phyloP scores from a whole-genome alignment of 2,113 vertebrate genomes.

The Cisticola juncidis region DNA sequence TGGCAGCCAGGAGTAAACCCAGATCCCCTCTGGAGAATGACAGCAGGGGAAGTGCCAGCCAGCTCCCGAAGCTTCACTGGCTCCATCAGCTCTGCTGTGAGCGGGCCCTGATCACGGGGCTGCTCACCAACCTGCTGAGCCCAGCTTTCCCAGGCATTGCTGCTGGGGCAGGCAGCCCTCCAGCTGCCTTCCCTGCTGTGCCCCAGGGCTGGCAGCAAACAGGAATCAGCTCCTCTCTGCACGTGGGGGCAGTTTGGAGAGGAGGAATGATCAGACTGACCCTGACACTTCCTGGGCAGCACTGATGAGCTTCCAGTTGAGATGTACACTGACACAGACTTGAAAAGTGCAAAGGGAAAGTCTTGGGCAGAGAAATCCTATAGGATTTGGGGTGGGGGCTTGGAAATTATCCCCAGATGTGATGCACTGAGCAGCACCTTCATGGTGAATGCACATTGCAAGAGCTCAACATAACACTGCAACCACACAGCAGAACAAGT shows the following conservation, averaged over 20 bases:
- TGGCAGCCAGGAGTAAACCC: neutral
- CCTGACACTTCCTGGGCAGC: accelerated
- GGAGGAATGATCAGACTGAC: neutral
- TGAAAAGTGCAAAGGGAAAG: neutral
- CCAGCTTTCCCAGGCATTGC: neutral
- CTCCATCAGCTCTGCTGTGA: neutral
- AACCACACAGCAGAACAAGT: neutral
- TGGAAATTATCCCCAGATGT: neutral
- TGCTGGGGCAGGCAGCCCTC: neutral
- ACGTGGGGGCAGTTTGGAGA: neutral
- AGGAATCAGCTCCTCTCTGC: neutral
- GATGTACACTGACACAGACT: neutral
- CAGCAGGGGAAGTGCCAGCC: neutral
- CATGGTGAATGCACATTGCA: neutral
- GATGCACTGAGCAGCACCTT: neutral
- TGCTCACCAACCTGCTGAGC: conserved; percentile 35
- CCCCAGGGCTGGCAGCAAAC: neutral
- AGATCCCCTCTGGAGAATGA: neutral
- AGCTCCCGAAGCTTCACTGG: conserved; percentile 35
- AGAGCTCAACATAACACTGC: neutral
- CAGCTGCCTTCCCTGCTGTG: neutral
- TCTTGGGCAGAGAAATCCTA: neutral
- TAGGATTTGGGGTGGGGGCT: neutral
- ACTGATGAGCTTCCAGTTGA: neutral
- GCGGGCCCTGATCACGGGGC: neutral